Evolutionary conservation across 2,113 vertebrate species (phyloP).

Genomic region (Trochalopteron elliotii): DNA sequence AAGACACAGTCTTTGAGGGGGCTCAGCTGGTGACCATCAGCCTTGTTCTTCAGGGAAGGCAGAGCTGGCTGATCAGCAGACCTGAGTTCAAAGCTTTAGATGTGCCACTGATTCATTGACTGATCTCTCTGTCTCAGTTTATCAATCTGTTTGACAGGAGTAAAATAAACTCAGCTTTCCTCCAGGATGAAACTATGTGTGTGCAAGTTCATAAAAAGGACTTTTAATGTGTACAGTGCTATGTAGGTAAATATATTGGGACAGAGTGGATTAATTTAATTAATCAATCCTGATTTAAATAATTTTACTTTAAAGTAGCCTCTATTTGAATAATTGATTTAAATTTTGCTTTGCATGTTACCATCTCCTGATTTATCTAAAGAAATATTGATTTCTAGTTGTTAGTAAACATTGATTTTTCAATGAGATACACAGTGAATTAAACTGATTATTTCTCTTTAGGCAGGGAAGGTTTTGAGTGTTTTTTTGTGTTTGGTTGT

Average conservation of each 20-base stretch:
- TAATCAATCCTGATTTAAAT: neutral
- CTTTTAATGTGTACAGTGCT: neutral
- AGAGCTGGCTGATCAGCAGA: neutral
- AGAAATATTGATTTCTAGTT: slow-evolving; percentile 15
- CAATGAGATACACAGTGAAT: neutral
- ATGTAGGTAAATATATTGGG: neutral
- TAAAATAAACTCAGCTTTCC: neutral
- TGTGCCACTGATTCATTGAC: neutral
- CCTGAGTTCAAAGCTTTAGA: neutral
- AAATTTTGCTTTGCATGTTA: neutral
- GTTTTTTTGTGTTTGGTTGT: neutral
- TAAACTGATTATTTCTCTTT: slow-evolving; percentile 23
- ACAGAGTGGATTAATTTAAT: neutral
- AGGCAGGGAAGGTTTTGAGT: neutral
- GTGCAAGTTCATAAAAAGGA: neutral
- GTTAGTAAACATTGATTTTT: slow-evolving; percentile 36
- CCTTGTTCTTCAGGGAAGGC: neutral
- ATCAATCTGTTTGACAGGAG: neutral
- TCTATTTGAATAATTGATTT: slow-evolving; percentile 17
- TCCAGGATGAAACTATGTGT: neutral
- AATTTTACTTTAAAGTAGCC: neutral
- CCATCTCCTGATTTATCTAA: neutral
- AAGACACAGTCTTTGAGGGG: accelerated
- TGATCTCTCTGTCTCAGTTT: neutral
- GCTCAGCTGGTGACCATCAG: neutral